A percentile compares a stretch with the other conserved stretches of the same genome.
These are phyloP conservation scores for Mythimna impura DNA, from an alignment of 2,888 invertebrate genomes.

Conservation along the genomic window DNA sequence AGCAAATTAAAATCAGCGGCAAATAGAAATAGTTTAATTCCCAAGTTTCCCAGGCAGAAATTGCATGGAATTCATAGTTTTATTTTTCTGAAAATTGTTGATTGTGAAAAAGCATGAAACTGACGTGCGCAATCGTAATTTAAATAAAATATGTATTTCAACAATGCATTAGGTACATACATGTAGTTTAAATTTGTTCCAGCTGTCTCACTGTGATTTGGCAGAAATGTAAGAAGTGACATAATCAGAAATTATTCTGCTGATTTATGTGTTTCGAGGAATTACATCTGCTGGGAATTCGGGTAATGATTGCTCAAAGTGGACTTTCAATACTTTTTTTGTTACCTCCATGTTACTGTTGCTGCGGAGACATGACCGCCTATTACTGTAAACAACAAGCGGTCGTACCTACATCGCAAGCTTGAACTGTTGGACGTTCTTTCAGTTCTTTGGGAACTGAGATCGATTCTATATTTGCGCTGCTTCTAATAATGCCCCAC, in stretches of 20 bases:
- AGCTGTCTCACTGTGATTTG: not conserved
- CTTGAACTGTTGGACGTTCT: not conserved
- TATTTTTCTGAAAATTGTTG: not conserved
- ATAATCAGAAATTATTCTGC: not conserved
- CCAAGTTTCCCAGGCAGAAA: not conserved
- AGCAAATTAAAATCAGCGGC: conserved; percentile 5
- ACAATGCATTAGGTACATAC: not conserved
- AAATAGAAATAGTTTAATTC: conserved; percentile 15
- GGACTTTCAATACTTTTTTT: too few relatives aligned
- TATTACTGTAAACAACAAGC: not conserved
- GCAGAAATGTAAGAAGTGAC: not conserved
- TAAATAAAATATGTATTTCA: conserved; percentile 16
- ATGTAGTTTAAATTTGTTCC: not conserved
- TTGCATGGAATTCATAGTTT: not conserved
- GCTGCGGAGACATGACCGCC: not conserved
- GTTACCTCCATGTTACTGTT: not conserved
- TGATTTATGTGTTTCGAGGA: not conserved
- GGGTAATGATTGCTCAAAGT: not conserved
- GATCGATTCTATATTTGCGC: too few relatives aligned
- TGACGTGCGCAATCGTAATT: not conserved
- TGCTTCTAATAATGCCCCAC: not conserved
- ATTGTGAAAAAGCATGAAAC: not conserved
- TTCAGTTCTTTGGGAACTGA: not conserved
- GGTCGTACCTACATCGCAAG: not conserved
- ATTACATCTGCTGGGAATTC: not conserved